Percentiles rank a stretch among this genome's conserved stretches.
phyloP scores from a whole-genome alignment of 2,797 vertebrate genomes.

The Sphaeramia orbicularis region DNA sequence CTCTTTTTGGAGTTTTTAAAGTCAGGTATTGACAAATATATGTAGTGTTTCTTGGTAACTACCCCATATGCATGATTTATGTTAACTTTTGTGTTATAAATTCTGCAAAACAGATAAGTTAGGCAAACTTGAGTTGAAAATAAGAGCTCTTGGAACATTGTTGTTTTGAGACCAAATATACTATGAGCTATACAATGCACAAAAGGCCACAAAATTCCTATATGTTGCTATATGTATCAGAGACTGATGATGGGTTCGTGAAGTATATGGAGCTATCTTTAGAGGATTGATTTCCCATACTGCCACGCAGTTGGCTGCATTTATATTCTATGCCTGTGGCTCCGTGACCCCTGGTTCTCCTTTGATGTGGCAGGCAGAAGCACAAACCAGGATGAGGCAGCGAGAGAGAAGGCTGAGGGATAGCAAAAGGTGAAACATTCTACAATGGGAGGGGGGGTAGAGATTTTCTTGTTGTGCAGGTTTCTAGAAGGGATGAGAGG shows the following conservation, averaged over 20 bases:
- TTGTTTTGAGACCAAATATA: slow-evolving; percentile 42
- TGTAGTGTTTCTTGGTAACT: not conserved
- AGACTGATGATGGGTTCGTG: slow-evolving; percentile 82
- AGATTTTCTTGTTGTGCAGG: slow-evolving; percentile 77
- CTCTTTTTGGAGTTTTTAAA: not conserved
- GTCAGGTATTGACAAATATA: not conserved
- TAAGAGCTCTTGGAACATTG: not conserved
- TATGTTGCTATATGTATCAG: slow-evolving; percentile 79
- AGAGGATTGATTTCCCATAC: slow-evolving; percentile 90
- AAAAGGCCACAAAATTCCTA: slow-evolving; percentile 66
- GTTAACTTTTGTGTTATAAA: not conserved
- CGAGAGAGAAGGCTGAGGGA: slow-evolving; percentile 83
- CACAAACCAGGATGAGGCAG: slow-evolving; percentile 87
- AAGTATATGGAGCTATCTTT: slow-evolving; percentile 88
- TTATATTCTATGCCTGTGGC: slow-evolving; percentile 93
- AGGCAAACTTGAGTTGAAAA: slow-evolving; percentile 18
- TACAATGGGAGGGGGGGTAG: slow-evolving; percentile 72
- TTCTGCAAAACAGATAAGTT: slow-evolving; percentile 12
- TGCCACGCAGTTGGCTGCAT: slow-evolving; percentile 93
- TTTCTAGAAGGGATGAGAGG: slow-evolving; percentile 83
- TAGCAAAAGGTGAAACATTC: slow-evolving; percentile 85
- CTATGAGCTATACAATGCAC: slow-evolving; percentile 38
- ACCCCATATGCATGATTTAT: not conserved
- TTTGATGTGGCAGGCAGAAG: slow-evolving; percentile 97
- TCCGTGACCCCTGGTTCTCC: slow-evolving; percentile 96